Percentiles rank a stretch among this genome's conserved stretches.
Conservation (phyloP, 2,797 vertebrate genomes). For the Squalus acanthias region DNA sequence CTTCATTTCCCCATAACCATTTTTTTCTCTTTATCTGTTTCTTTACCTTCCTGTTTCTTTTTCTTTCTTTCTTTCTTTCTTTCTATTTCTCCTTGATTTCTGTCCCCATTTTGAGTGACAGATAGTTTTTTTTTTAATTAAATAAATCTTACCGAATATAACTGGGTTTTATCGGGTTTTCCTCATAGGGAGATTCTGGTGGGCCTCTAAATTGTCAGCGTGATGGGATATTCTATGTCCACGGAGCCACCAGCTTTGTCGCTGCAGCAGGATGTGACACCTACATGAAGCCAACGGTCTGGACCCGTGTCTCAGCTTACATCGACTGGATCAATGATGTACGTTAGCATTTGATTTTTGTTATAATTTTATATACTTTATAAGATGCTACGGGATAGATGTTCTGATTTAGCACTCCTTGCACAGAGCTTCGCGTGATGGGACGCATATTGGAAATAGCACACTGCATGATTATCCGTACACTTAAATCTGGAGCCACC, state of each 20-base stretch:
- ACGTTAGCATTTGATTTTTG: slow-evolving; percentile 49
- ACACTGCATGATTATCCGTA: not conserved
- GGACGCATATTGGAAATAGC: not conserved
- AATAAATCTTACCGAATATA: not conserved
- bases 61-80: not conserved
- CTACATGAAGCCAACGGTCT: slow-evolving; percentile 71
- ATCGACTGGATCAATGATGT: slow-evolving; percentile 73
- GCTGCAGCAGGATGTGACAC: slow-evolving; percentile 72
- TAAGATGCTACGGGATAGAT: not conserved
- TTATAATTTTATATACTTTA: not conserved
- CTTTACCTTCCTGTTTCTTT: not conserved
- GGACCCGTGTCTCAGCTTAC: slow-evolving; percentile 77
- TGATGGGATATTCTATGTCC: slow-evolving; percentile 64
- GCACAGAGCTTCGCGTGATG: not conserved
- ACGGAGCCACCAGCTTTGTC: slow-evolving; percentile 84
- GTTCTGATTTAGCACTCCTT: not conserved
- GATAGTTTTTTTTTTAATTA: not conserved
- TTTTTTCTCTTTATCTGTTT: not conserved
- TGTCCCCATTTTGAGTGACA: not conserved
- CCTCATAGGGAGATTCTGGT: slow-evolving; percentile 75
- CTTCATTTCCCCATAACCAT: not conserved
- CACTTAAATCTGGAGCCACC: not conserved
- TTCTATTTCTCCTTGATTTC: not conserved
- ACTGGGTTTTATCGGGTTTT: not conserved
- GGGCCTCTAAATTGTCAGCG: slow-evolving; percentile 78